Base-by-base conservation (phyloP, 2,888 invertebrate species). In the Drosophila helvetica region DNA sequence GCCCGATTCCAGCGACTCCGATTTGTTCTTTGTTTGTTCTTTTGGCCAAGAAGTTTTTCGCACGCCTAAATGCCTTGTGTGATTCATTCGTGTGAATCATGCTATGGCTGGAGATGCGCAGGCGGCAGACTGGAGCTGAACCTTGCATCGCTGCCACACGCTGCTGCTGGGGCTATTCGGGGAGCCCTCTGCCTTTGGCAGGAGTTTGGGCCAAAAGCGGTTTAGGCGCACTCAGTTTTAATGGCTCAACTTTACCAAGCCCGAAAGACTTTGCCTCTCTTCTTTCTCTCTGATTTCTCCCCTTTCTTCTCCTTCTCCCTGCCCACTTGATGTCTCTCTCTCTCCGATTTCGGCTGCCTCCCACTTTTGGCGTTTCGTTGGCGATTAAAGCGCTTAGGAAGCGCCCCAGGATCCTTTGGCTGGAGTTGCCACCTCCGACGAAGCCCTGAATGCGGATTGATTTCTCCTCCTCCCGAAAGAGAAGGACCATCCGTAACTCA, bases 181-280 rank as follows among this genome's bases (percentile, higher is more conserved):
- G 48, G 50, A 65, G 48, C 18, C n/a, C 46, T 25, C 56, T 60
- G 30, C 8, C 50, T 68, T 56, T 27, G 30, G 18, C 30, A 30
- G 33, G 25, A 30, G n/a, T 53, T 51, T 33, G 27, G 15, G n/a
- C 38, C 38, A 38, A n/a, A 38, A 42, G 53, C 61, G 45, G 55
- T 46, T 50, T 30, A 42, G 62, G 47, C 56, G 50, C 70, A 71
- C 71, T 71, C 68, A 62, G 77, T 66, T 80, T 86, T 86, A 42
- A 80, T 83, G 80, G 77, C 61, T 15, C 17, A 80, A 82, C 70
- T 86, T 86, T 47, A 7, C 57, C 33, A 42, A 33, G 43, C 65
- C 33, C 33, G 42, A 50, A 67, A 62, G 57, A 55, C 6, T 38
- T 6, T 6, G 2, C 2, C 38, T 1, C 38, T 69, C 6, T 22